phyloP scores from a whole-genome alignment of 2,113 vertebrate species.

The Hemiprocne comata region DNA sequence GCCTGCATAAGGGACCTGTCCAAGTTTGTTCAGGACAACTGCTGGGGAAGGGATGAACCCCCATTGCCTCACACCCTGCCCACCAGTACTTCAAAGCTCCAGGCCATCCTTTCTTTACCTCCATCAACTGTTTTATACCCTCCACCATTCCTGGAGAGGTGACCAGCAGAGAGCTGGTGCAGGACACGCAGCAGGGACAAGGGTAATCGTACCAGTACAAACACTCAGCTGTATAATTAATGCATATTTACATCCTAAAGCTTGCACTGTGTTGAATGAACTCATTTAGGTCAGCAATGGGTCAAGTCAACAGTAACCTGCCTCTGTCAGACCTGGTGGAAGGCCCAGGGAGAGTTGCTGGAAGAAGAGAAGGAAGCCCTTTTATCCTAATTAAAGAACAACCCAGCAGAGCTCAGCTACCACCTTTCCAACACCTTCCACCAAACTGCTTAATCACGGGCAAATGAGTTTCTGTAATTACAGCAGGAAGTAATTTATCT shows the following conservation, averaged over 20 bases:
- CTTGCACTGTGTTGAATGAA: neutral
- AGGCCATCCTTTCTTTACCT: neutral
- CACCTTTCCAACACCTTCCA: conserved; percentile 54
- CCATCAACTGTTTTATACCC: neutral
- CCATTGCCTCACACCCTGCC: neutral
- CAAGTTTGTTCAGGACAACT: neutral
- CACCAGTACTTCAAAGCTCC: neutral
- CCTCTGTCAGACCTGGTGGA: neutral
- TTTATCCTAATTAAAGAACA: conserved; percentile 57
- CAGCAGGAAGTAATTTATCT: conserved; percentile 41
- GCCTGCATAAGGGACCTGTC: rapidly evolving
- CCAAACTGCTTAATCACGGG: conserved; percentile 42
- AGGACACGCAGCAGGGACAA: neutral
- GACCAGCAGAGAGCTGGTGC: neutral
- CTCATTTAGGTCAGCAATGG: neutral
- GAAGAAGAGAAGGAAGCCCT: neutral
- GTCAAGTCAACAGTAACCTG: conserved; percentile 9
- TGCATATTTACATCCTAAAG: neutral
- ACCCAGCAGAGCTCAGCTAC: neutral
- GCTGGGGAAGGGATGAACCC: neutral
- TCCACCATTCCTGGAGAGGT: neutral
- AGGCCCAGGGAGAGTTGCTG: neutral
- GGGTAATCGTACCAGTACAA: neutral
- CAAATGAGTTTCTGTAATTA: conserved; percentile 63
- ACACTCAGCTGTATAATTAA: neutral